These are phyloP conservation scores for Colossoma macropomum DNA, from an alignment of 2,113 vertebrate genomes.

Conservation along the genomic window DNA sequence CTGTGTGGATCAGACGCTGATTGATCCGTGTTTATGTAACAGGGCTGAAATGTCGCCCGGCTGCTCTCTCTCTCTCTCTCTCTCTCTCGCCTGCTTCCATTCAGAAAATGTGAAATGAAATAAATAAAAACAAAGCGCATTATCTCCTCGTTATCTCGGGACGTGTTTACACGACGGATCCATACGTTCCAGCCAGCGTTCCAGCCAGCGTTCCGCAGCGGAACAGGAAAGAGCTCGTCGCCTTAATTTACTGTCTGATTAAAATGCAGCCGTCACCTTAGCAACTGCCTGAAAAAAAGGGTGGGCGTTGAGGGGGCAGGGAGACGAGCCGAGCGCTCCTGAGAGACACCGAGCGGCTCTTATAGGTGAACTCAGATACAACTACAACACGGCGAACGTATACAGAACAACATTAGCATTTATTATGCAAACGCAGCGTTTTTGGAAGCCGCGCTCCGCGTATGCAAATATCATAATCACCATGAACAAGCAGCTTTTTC, in stretches of 20 bases:
- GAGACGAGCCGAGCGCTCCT: conserved; percentile 60
- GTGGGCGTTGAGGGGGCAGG: conserved; percentile 80
- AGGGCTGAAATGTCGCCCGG: not conserved
- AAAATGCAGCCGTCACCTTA: conserved; percentile 83
- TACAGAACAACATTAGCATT: too few species aligned
- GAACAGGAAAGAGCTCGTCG: conserved; percentile 63
- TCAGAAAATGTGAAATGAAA: not conserved
- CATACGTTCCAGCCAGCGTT: conserved; percentile 37
- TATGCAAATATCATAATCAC: too few species aligned
- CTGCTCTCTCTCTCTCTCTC: too few species aligned
- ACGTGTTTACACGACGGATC: conserved; percentile 50
- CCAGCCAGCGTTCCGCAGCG: conserved; percentile 64
- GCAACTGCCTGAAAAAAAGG: conserved; percentile 77
- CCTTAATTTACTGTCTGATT: conserved; percentile 80
- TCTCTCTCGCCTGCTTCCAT: not conserved
- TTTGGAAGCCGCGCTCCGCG: too few species aligned
- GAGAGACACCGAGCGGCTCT: conserved; percentile 43
- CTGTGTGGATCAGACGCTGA: not conserved
- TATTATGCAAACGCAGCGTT: too few species aligned
- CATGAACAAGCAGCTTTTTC: too few species aligned
- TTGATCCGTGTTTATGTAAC: conserved; percentile 33
- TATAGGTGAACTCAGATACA: too few species aligned
- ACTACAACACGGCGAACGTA: too few species aligned
- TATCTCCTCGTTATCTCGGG: conserved; percentile 1
- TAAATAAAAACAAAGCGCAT: not conserved